These are phyloP conservation scores for Falco concolor DNA, from an alignment of 2,797 vertebrate genomes.

Conservation along the genomic window DNA sequence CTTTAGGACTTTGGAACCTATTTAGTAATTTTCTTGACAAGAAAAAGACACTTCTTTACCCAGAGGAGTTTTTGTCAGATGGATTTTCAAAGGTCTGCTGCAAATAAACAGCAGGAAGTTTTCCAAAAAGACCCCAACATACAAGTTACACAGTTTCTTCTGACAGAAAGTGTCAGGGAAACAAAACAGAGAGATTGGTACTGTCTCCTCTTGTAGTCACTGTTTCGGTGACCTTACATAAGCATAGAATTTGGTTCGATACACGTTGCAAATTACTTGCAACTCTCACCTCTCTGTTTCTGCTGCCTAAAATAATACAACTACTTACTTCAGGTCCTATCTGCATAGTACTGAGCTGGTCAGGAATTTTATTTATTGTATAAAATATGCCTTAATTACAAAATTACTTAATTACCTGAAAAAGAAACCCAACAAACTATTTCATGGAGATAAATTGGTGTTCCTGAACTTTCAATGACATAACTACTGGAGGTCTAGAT, in stretches of 20 bases:
- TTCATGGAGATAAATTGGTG: not conserved
- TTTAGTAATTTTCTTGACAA: not conserved
- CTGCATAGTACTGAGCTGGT: not conserved
- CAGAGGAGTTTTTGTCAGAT: not conserved
- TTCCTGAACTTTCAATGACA: not conserved
- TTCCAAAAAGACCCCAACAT: not conserved
- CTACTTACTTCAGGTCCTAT: not conserved
- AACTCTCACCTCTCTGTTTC: accelerated
- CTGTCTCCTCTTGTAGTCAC: not conserved
- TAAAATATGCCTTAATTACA: not conserved
- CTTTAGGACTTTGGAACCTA: not conserved
- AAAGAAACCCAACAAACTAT: not conserved
- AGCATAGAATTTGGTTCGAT: not conserved
- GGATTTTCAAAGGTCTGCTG: not conserved
- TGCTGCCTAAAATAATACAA: not conserved
- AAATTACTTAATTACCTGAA: not conserved
- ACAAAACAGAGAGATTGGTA: not conserved
- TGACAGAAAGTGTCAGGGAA: not conserved
- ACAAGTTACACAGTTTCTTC: not conserved
- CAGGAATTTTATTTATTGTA: not conserved
- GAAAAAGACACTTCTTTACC: not conserved
- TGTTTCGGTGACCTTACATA: not conserved
- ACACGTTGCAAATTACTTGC: not conserved
- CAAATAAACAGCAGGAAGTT: not conserved
- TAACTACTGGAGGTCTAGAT: not conserved